A percentile compares a stretch with the other conserved stretches of the same genome.
These are phyloP conservation scores for Linyphia triangularis DNA, from an alignment of 2,888 invertebrate species.

Conservation along the genomic window DNA sequence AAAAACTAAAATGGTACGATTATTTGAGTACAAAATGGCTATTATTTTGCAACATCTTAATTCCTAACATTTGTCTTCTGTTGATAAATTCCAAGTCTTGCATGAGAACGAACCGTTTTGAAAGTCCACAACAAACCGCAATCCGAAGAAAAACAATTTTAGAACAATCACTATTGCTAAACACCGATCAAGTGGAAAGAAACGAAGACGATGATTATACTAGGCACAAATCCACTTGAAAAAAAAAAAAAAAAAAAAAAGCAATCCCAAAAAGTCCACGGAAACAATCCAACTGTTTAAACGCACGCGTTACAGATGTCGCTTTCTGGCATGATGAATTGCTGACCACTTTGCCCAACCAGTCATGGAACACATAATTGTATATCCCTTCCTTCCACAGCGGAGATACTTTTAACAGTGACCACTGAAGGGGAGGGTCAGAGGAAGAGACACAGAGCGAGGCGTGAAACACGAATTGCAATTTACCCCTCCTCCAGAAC, in stretches of 20 bases:
- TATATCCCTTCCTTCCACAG: neutral
- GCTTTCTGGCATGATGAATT: slow-evolving; percentile 31
- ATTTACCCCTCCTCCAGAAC: slow-evolving; percentile 37
- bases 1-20: no score
- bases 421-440: slow-evolving; percentile 22
- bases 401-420: neutral
- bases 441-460: slow-evolving; percentile 14
- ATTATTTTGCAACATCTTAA: no score
- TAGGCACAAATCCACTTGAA: neutral
- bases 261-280: neutral
- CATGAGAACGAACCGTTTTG: no score
- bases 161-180: neutral
- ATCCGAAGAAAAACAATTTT: neutral
- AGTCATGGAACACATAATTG: slow-evolving; percentile 22
- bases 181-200: neutral
- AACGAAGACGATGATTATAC: neutral
- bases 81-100: no score
- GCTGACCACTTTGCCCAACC: slow-evolving; percentile 14
- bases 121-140: no score
- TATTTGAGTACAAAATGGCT: no score
- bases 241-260: neutral
- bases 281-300: neutral
- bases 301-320: slow-evolving; percentile 14
- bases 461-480: slow-evolving; percentile 60
- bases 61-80: no score